Conservation (phyloP, 2,797 vertebrate genomes). For the Remorina albescens region DNA sequence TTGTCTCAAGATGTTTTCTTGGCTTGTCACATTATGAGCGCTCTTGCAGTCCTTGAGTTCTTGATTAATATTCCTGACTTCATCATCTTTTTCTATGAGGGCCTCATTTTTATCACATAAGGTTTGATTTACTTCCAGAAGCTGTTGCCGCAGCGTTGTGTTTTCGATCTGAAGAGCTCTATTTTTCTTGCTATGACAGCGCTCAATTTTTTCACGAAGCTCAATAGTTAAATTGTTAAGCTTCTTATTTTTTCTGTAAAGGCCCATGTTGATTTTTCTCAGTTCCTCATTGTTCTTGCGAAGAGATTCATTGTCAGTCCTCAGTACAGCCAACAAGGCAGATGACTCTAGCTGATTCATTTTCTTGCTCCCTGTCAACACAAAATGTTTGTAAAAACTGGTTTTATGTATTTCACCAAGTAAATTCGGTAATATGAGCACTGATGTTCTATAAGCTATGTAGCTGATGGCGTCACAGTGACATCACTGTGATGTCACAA, state of each 20-base stretch:
- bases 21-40: background rate
- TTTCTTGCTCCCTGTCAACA: background rate
- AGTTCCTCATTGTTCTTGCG: background rate
- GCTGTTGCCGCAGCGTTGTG: background rate
- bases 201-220: too few species aligned
- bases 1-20: background rate
- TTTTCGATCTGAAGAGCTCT: background rate
- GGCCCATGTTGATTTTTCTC: background rate
- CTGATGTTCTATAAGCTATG: too few species aligned
- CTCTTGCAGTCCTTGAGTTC: background rate
- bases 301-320: background rate
- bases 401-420: too few species aligned
- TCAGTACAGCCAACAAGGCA: background rate
- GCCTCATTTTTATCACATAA: background rate
- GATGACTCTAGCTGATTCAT: background rate
- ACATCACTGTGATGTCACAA: too few species aligned
- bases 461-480: too few species aligned
- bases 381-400: background rate
- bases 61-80: background rate
- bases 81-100: background rate
- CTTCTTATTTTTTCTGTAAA: background rate
- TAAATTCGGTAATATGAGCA: too few species aligned
- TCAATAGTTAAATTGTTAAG: too few species aligned
- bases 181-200: background rate
- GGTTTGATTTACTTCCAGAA: background rate